Evolutionary conservation across 2,113 vertebrate genomes (phyloP), one percentile per base, ranked within the genome.

Genomic region (Oncorhynchus mykiss): DNA sequence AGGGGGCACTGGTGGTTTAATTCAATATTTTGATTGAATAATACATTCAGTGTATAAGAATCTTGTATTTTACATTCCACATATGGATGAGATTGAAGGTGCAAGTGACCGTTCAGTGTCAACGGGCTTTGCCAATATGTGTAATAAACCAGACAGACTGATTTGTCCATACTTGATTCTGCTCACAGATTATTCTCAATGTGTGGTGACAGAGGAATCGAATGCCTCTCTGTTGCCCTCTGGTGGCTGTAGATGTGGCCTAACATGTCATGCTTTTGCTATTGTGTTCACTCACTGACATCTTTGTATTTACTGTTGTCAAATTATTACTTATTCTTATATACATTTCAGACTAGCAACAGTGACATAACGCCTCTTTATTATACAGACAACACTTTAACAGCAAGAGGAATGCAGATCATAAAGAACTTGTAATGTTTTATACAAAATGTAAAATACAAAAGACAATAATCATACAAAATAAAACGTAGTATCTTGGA

Each of bases 401-500:
- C 67, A 66, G 78, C 2, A 1, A 49, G 69, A 22, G 14, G 71
- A 74, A 71, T 74, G 3, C 25, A 18, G 67, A 2, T 5, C 45
- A 85, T 49, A 71, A 71, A 57, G 7, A n/a, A 27, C 22, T 14
- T 14, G 29, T 68, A 18, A 79, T 79, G 22, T 82, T 62, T 69
- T 77, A 45, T 29, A 66, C 39, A 12, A 20, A 73, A 74, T 73
- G 11, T 39, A 73, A 78, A 2, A 25, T 6, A 79, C 4, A 81
- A 80, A n/a, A 83, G 49, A 62, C 59, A 3, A 45, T 45, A 45
- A 51, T 6, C 11, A 49, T 0, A 13, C 6, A 6, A 71, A 85
- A 82, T 82, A 86, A 88, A 90, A 87, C 78, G 72, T 49, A 74
- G 72, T 65, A 84, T 72, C 25, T 70, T 67, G 57, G 27, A 78